A percentile compares a stretch with the other conserved stretches of the same genome.
Conservation (phyloP, 2,888 invertebrate genomes). For the Tetropium fuscum region DNA sequence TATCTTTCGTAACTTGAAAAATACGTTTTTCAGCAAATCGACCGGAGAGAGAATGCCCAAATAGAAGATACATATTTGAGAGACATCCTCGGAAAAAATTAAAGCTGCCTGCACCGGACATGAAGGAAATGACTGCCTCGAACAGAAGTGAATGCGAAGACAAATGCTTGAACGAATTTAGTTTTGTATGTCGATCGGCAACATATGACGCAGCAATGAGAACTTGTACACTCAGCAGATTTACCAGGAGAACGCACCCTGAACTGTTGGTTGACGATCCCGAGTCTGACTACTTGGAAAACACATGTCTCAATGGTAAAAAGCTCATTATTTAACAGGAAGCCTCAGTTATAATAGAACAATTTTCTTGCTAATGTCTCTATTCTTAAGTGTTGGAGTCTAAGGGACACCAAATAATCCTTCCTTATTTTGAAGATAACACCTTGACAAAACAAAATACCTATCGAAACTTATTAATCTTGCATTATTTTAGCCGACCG, state of each 20-base stretch:
- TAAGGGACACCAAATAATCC: too few species aligned
- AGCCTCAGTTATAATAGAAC: background rate
- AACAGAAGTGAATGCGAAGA: slow-evolving; percentile 93
- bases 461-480: background rate
- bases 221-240: slow-evolving; percentile 84
- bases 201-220: slow-evolving; percentile 83
- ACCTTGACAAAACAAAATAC: background rate
- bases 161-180: slow-evolving; percentile 89
- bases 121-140: slow-evolving; percentile 86
- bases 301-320: slow-evolving; percentile 88
- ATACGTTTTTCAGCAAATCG: slow-evolving; percentile 75
- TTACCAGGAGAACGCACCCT: slow-evolving; percentile 88
- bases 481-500: slow-evolving; percentile 74
- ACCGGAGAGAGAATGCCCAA: slow-evolving; percentile 90
- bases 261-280: slow-evolving; percentile 87
- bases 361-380: too few species aligned
- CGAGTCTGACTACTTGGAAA: slow-evolving; percentile 90
- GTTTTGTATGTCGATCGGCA: slow-evolving; percentile 89
- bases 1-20: too few species aligned
- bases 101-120: slow-evolving; percentile 82
- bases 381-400: too few species aligned
- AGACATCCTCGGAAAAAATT: slow-evolving; percentile 87
- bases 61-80: slow-evolving; percentile 89
- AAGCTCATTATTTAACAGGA: background rate
- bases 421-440: too few species aligned